phyloP scores from a whole-genome alignment of 1,140 invertebrate species.

The Hirudo medicinalis region DNA sequence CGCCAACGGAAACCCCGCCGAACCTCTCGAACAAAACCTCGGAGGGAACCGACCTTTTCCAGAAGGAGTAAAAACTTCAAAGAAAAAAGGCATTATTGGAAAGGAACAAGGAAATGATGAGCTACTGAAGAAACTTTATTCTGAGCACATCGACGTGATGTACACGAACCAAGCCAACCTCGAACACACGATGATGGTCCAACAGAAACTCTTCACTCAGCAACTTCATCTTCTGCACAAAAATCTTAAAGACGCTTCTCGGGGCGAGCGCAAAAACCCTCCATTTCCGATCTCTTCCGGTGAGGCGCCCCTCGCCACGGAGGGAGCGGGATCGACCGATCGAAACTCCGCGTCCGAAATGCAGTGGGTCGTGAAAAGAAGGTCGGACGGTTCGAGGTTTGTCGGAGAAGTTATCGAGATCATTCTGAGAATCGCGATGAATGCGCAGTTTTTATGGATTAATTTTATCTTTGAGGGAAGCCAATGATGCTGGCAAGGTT shows the following conservation, averaged over 20 bases:
- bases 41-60: neutral
- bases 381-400: constrained; percentile 61
- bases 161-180: constrained; percentile 60
- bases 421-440: too few relatives aligned
- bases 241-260: neutral
- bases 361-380: constrained; percentile 66
- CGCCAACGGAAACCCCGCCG: neutral
- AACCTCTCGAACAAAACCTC: neutral
- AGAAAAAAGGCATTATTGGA: neutral
- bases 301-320: neutral
- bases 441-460: too few relatives aligned
- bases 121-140: constrained; percentile 36
- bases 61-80: neutral
- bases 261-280: neutral
- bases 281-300: neutral
- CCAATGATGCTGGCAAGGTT: too few relatives aligned
- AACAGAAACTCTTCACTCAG: constrained; percentile 54
- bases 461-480: too few relatives aligned
- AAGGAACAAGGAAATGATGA: constrained; percentile 21
- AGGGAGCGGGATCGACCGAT: neutral
- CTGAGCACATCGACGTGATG: constrained; percentile 45
- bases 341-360: constrained; percentile 35
- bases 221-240: constrained; percentile 28
- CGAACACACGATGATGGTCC: constrained; percentile 57
- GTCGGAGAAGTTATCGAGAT: too few relatives aligned